A percentile compares a stretch with the other conserved stretches of the same genome.
These are phyloP conservation scores for Episyrphus balteatus DNA, from an alignment of 1,140 invertebrate species.

Conservation along the genomic window DNA sequence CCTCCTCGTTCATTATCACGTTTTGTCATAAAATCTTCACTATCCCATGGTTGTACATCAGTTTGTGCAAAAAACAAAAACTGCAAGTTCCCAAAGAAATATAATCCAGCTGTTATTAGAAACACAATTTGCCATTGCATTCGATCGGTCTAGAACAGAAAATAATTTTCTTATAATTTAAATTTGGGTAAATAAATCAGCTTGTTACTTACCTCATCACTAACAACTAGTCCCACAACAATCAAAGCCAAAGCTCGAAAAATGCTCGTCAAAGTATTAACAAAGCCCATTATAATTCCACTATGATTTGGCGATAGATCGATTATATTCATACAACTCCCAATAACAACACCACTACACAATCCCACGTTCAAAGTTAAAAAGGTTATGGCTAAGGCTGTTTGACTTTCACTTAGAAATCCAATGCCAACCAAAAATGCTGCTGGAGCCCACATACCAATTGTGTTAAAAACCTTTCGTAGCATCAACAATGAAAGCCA, in stretches of 20 bases:
- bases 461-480: conserved; percentile 52
- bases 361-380: conserved; percentile 55
- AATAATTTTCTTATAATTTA: conserved; percentile 29
- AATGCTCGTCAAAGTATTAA: conserved; percentile 57
- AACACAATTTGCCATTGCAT: conserved; percentile 5
- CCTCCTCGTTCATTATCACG: too few species aligned
- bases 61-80: not conserved
- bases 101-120: not conserved
- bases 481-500: conserved; percentile 39
- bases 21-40: too few species aligned
- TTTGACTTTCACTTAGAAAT: conserved; percentile 26
- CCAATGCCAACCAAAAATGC: conserved; percentile 45
- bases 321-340: conserved; percentile 50
- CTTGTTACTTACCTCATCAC: conserved; percentile 40
- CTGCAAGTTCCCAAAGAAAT: not conserved
- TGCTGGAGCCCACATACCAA: conserved; percentile 44
- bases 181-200: conserved; percentile 37
- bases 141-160: not conserved
- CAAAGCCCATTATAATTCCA: conserved; percentile 50
- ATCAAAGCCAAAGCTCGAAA: conserved; percentile 55
- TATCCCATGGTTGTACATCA: too few species aligned
- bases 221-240: conserved; percentile 46
- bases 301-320: conserved; percentile 62
- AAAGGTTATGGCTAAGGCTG: conserved; percentile 41
- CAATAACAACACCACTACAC: conserved; percentile 59